Conservation (phyloP, 2,797 vertebrate species). For the Melanotaenia maccullochi region DNA sequence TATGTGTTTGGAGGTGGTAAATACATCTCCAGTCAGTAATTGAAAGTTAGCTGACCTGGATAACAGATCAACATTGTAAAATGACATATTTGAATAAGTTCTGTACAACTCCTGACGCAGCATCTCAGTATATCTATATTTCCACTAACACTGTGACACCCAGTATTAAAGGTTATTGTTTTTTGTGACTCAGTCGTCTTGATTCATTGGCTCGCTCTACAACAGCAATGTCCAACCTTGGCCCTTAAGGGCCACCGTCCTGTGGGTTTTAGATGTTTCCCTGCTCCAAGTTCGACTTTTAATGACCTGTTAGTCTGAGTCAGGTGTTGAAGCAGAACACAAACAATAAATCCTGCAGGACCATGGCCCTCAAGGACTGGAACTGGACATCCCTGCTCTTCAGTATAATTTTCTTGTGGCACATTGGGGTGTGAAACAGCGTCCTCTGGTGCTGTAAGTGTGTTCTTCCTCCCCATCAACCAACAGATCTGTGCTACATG, state of each 20-base stretch:
- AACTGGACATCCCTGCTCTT: too few relatives aligned
- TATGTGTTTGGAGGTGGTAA: conserved; percentile 17
- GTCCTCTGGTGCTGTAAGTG: conserved; percentile 53
- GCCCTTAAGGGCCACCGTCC: background rate
- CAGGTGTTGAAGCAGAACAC: too few relatives aligned
- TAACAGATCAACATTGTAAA: conserved; percentile 77
- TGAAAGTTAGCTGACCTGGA: conserved; percentile 26
- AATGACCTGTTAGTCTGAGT: too few relatives aligned
- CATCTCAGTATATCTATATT: conserved; percentile 80
- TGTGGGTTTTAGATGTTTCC: too few relatives aligned
- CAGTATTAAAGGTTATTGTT: conserved; percentile 76
- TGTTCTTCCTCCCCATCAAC: background rate
- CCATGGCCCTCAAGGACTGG: too few relatives aligned
- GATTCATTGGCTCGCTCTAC: conserved; percentile 18
- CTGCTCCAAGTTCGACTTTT: too few relatives aligned
- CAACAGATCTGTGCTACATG: background rate
- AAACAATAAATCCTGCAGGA: too few relatives aligned
- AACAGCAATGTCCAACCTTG: background rate
- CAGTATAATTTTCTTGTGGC: background rate
- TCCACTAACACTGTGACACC: conserved; percentile 92
- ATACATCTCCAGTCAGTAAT: conserved; percentile 23
- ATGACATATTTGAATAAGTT: conserved; percentile 80
- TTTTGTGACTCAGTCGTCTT: conserved; percentile 59
- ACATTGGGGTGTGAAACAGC: conserved; percentile 19
- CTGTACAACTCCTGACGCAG: conserved; percentile 69